Percentiles rank a stretch among this genome's conserved stretches.
phyloP scores from a whole-genome alignment of 1,140 invertebrate genomes.

The Holotrichia oblita region DNA sequence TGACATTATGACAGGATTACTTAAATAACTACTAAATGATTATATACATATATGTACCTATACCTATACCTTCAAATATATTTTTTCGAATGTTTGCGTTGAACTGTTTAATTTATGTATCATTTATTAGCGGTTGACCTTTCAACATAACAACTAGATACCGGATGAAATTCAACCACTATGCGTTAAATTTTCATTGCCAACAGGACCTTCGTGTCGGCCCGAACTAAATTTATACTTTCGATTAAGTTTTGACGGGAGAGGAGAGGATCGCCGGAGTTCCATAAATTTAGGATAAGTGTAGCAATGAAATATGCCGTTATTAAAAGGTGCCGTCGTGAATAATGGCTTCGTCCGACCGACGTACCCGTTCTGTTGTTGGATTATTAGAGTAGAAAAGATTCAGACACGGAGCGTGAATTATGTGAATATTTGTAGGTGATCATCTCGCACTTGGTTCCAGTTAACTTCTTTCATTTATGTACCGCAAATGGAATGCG shows the following conservation, averaged over 20 bases:
- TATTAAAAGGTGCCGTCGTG: constrained; percentile 18
- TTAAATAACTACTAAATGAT: too few relatives aligned
- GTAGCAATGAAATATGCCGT: constrained; percentile 31
- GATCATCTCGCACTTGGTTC: neutral
- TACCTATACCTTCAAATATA: too few relatives aligned
- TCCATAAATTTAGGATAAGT: constrained; percentile 19
- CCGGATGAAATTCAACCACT: neutral
- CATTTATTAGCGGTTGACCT: neutral
- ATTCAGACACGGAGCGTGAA: neutral
- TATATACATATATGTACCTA: too few relatives aligned
- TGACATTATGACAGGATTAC: too few relatives aligned
- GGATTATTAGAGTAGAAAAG: constrained; percentile 31
- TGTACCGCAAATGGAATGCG: neutral
- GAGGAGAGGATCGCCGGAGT: neutral
- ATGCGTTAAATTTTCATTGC: constrained; percentile 1
- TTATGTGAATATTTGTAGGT: constrained; percentile 17
- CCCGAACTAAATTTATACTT: constrained; percentile 23
- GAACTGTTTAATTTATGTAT: neutral
- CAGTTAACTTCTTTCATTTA: neutral
- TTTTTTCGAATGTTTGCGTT: too few relatives aligned
- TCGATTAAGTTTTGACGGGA: constrained; percentile 6
- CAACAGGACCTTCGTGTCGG: constrained; percentile 3
- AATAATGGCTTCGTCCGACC: neutral
- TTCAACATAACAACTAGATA: neutral
- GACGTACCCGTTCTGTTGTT: neutral